Evolutionary conservation across 1,140 invertebrate genomes (phyloP), one percentile per base, ranked within the genome.

Genomic region (Apis laboriosa): DNA sequence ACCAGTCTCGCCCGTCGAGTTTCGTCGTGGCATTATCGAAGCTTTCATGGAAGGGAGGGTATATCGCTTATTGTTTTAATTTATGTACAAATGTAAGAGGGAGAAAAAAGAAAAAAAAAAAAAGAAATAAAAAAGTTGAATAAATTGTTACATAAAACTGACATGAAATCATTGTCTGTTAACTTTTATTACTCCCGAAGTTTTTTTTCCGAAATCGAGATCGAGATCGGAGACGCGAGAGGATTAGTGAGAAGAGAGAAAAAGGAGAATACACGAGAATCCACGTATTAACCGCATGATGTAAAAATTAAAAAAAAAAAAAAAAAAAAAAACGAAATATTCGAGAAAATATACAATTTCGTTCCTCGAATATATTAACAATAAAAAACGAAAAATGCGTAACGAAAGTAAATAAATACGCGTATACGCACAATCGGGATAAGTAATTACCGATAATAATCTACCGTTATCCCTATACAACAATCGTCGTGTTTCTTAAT

Each of bases 91-190:
- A 77, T 92, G 89, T 89, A 87, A 85, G 89, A 90, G 91, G 90
- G 88, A 91, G 81, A 88, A 90, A 84, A 91, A 83, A 84, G 28
- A 28, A 90, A 90, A 91, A 90, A 88, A 81, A 88, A 90, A 84
- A 84, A 89, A 90, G 88, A 91, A 83, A 84, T 84, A 90, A 79
- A 84, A 89, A 88, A 82, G 21, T 64, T 61, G 21, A 85, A 80
- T 72, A 87, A 86, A 80, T 80, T 84, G 83, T 84, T 84, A 84
- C 72, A 71, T 70, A 84, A 90, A 85, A 83, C 28, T 83, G 21
- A 15, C 12, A 34, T 19, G n/a, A 72, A 71, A 55, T 17, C 0
- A 24, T 2, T 7, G 1, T 7, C 21, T 15, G 0, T 61, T 28
- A 28, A 15, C 2, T 13, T 76, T 34, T 34, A n/a, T 56, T 60